phyloP scores from a whole-genome alignment of 2,888 invertebrate genomes.

The Nomada fabriciana region DNA sequence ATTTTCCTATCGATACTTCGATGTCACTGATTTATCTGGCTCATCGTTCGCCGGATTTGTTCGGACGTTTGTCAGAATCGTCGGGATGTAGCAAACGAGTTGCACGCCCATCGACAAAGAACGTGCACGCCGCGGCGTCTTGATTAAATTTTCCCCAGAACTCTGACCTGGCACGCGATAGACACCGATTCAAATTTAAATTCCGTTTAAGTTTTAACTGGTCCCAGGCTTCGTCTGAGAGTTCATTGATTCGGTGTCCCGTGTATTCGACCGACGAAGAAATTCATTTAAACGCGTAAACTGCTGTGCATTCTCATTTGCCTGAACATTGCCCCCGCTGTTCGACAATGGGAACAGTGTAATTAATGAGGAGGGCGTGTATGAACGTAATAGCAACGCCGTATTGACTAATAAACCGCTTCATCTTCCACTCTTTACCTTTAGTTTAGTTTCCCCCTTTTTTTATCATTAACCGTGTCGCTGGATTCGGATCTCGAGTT shows the following conservation, averaged over 20 bases:
- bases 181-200: conserved; percentile 44
- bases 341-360: conserved; percentile 32
- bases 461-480: not conserved
- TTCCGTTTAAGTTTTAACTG: conserved; percentile 39
- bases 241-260: conserved; percentile 40
- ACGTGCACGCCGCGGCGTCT: not conserved
- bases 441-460: not conserved
- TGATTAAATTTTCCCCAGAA: conserved; percentile 12
- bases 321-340: conserved; percentile 38
- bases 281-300: conserved; percentile 47
- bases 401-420: conserved; percentile 24
- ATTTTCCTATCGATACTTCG: too few relatives aligned
- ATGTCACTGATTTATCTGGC: too few relatives aligned
- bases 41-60: not conserved
- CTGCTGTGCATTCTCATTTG: conserved; percentile 44
- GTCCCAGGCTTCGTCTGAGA: conserved; percentile 13
- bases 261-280: conserved; percentile 28
- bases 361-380: conserved; percentile 34
- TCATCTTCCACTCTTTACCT: conserved; percentile 2
- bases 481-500: not conserved
- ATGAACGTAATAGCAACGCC: conserved; percentile 22
- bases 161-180: not conserved
- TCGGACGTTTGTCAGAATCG: not conserved
- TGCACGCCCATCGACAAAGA: not conserved
- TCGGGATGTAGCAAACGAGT: not conserved